Evolutionary conservation across 2,888 invertebrate species (phyloP), one percentile per base, ranked within the genome.

Genomic region (Stenodera caucasica): DNA sequence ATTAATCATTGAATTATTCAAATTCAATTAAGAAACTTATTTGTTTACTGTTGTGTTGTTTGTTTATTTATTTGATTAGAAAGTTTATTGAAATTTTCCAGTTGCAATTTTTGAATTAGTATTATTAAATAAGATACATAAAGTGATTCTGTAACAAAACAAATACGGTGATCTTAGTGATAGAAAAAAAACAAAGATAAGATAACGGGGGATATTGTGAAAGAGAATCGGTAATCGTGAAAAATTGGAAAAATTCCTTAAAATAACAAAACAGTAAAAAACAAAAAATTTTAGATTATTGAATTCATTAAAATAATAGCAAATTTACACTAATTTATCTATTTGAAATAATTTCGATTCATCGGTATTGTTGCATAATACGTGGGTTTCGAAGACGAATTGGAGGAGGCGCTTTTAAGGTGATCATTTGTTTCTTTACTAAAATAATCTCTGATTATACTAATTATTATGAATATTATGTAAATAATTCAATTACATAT

Each of bases 351-450:
- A n/a, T n/a, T n/a, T n/a, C n/a, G 18, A 58, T 55, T 51, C 57
- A n/a, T n/a, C 58, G 58, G 57, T 59, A 49, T 26, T 61, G 54
- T 63, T 63, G 57, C 60, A 60, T 63, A 57, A 60, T 32, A 51
- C 49, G 63, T 63, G 57, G 63, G 60, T 45, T 29, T 57, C 26
- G 15, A 32, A 63, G 60, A 60, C 59, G 60, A 57, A 57, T 53
- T 57, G 14, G n/a, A 29, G 15, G 60, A 63, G 63, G 63, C 63
- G 60, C 63, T 26, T 63, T 60, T 53, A 60, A 63, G 63, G 59
- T 63, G 59, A 55, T 63, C 14, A 58, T 59, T 58, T 55, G 57
- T 61, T 54, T 37, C 55, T 49, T 55, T 58, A n/a, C n/a, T n/a
- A n/a, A n/a, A n/a, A n/a, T n/a, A n/a, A n/a, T n/a, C n/a, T n/a